These are phyloP conservation scores for Watsonalla binaria DNA, from an alignment of 2,888 invertebrate genomes.

Conservation along the genomic window DNA sequence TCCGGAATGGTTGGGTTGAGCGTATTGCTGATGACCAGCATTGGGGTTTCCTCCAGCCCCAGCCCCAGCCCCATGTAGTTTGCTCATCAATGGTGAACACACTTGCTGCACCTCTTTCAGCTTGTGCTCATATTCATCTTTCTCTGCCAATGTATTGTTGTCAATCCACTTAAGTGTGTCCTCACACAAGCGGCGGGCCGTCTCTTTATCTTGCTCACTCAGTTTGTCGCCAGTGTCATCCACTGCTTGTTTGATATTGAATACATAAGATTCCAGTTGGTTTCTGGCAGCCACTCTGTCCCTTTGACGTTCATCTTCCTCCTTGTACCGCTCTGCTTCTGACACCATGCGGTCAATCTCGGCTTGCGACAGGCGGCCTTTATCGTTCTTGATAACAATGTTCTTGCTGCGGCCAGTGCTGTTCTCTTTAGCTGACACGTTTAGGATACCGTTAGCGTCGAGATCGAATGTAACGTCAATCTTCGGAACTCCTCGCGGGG, in stretches of 20 bases:
- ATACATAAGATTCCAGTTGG: constrained; percentile 84
- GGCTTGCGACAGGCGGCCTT: constrained; percentile 86
- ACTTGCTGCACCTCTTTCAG: constrained; percentile 78
- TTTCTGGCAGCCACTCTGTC: constrained; percentile 84
- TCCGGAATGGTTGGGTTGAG: constrained; percentile 24
- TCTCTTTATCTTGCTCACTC: constrained; percentile 81
- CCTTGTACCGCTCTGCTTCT: constrained; percentile 85
- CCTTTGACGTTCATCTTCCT: constrained; percentile 84
- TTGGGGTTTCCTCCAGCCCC: constrained; percentile 24
- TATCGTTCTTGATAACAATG: constrained; percentile 91
- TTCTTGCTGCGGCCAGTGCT: constrained; percentile 83
- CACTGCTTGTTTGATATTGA: constrained; percentile 83
- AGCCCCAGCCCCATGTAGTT: constrained; percentile 75
- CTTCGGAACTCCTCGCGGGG: constrained; percentile 83
- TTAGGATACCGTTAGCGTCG: constrained; percentile 88
- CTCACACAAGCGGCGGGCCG: constrained; percentile 69
- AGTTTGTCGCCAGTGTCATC: constrained; percentile 81
- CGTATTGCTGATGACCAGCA: constrained; percentile 22
- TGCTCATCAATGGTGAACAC: constrained; percentile 79
- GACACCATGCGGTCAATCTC: constrained; percentile 89
- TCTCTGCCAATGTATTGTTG: constrained; percentile 81
- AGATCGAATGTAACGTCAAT: constrained; percentile 86
- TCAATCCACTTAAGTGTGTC: constrained; percentile 85
- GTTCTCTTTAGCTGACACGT: constrained; percentile 88
- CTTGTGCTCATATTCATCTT: constrained; percentile 81